These are phyloP conservation scores for Pygoscelis adeliae DNA, from an alignment of 2,113 vertebrate species.

Conservation along the genomic window DNA sequence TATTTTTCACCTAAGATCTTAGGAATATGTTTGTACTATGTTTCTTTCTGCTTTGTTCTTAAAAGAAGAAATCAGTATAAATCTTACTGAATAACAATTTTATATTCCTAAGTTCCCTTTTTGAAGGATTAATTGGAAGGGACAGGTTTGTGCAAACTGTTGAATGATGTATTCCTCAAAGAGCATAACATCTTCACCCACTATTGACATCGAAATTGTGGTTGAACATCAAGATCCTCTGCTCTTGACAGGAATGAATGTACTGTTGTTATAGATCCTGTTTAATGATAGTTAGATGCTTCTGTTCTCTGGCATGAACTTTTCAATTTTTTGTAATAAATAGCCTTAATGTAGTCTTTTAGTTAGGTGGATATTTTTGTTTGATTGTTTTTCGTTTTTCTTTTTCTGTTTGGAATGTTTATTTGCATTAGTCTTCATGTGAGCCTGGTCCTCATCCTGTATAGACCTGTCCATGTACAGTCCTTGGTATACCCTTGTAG, in stretches of 20 bases:
- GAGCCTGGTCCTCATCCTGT: neutral
- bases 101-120: neutral
- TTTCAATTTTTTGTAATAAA: neutral
- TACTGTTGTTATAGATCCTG: neutral
- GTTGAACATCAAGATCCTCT: neutral
- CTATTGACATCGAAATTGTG: neutral
- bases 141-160: neutral
- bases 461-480: accelerated
- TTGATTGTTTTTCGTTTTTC: accelerated
- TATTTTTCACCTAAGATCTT: neutral
- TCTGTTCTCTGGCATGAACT: neutral
- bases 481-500: neutral
- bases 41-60: neutral
- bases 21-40: neutral
- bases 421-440: neutral
- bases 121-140: neutral
- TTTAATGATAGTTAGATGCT: neutral
- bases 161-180: neutral
- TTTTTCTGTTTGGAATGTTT: neutral
- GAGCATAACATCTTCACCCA: neutral
- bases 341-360: neutral
- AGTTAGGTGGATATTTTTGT: accelerated
- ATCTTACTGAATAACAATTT: neutral
- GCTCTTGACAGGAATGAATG: neutral
- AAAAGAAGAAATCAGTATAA: neutral